phyloP scores from a whole-genome alignment of 2,888 invertebrate species.

The Tetranychus truncatus region DNA sequence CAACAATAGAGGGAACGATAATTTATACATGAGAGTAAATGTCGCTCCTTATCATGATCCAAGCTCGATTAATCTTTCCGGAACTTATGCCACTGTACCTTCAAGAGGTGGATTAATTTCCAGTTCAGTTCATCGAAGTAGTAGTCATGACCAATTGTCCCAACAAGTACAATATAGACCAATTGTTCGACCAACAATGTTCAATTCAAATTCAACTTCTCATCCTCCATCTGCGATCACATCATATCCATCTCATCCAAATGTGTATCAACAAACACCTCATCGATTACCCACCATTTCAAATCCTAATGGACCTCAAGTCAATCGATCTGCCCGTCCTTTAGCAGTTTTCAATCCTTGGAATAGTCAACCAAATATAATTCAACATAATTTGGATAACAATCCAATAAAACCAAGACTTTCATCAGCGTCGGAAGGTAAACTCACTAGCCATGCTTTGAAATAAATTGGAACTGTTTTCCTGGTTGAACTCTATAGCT shows the following conservation, averaged over 20 bases:
- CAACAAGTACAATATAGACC: conserved; percentile 5
- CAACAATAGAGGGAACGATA: background rate
- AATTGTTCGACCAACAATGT: background rate
- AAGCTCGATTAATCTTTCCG: background rate
- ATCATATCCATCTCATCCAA: conserved; percentile 13
- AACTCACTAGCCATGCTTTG: background rate
- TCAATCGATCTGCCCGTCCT: conserved; percentile 13
- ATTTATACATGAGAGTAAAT: background rate
- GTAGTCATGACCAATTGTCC: conserved; percentile 18
- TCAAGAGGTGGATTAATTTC: background rate
- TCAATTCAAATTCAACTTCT: background rate
- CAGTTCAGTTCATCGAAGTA: conserved; percentile 13
- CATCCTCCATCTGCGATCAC: conserved; percentile 6
- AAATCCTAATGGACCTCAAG: conserved; percentile 7
- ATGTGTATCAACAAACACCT: conserved; percentile 8
- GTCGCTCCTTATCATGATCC: conserved; percentile 4
- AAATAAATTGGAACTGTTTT: too few relatives aligned
- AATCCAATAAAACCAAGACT: conserved; percentile 4
- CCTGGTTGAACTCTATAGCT: too few relatives aligned
- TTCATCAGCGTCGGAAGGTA: background rate
- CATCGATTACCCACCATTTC: background rate
- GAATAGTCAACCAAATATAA: conserved; percentile 16
- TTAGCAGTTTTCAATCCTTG: conserved; percentile 16
- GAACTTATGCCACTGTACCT: conserved; percentile 12
- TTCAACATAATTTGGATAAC: conserved; percentile 4